These are phyloP conservation scores for Bombus affinis DNA, from an alignment of 1,140 invertebrate genomes.

Conservation along the genomic window DNA sequence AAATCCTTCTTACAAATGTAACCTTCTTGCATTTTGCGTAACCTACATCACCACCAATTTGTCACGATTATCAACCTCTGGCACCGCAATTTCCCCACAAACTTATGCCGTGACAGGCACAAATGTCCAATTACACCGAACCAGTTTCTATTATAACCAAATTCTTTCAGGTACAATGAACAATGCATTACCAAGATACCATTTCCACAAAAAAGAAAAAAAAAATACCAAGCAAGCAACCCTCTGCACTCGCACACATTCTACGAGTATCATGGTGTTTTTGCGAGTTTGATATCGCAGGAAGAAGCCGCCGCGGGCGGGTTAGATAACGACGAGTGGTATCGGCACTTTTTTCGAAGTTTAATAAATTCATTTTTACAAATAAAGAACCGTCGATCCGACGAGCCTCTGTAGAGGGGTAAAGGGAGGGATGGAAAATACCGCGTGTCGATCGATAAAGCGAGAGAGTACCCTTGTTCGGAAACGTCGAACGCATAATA, in stretches of 20 bases:
- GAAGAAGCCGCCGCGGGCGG: neutral
- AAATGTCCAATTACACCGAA: no score
- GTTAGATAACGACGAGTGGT: slow-evolving; percentile 29
- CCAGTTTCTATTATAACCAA: no score
- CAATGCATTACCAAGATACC: no score
- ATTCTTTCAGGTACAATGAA: no score
- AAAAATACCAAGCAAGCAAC: neutral
- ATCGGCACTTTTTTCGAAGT: slow-evolving; percentile 33
- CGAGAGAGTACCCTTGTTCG: neutral
- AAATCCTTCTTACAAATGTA: no score
- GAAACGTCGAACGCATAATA: slow-evolving; percentile 17
- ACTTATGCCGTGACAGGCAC: no score
- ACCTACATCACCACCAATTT: no score
- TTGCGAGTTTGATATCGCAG: neutral
- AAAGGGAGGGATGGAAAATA: neutral
- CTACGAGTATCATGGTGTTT: neutral
- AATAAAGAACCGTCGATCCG: slow-evolving; percentile 14
- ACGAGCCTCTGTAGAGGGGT: neutral
- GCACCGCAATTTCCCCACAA: no score
- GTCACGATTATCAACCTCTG: no score
- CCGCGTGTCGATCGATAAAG: slow-evolving; percentile 3
- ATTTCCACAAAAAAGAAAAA: neutral
- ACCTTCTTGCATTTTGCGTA: no score
- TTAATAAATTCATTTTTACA: slow-evolving; percentile 35
- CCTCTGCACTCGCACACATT: neutral